Base-by-base conservation (phyloP, 2,888 invertebrate genomes). In the Thysanoteuthis rhombus region DNA sequence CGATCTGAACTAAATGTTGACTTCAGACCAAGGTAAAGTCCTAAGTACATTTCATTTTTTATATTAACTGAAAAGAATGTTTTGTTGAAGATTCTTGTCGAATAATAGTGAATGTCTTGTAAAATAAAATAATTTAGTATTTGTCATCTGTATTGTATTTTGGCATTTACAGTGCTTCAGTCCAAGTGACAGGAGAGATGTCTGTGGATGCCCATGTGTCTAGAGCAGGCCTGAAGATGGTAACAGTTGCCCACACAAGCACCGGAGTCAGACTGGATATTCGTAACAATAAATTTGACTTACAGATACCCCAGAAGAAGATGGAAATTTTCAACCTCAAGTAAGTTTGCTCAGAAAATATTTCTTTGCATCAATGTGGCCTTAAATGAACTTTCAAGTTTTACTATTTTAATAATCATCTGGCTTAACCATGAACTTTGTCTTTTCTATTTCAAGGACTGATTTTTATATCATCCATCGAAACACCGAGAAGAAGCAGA, bases 101-200 rank as follows among this genome's bases (percentile, higher is more conserved):
- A 25, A 52, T 52, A 25, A 22, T 25, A 45, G 12, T 25, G 52
- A 52, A 52, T 25, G 52, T 25, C 22, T 4, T 52, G 25, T 42
- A 42, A 42, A n/a, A n/a, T n/a, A n/a, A n/a, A n/a, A n/a, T n/a
- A n/a, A n/a, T n/a, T n/a, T 52, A 52, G 25, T 52, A 52, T 52
- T 28, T 52, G 52, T 75, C 12, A 75, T 75, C 36, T 58, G 32
- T 58, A 58, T 58, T 25, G 47, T n/a, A n/a, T n/a, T n/a, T 91
- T 91, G 39, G 40, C 40, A 39, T 91, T 91, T 95, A 32, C 96
- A 99, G 99, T 95, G 98, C 98, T 93, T 98, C 99, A 22, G 97
- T 99, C 1, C 98, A 98, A 97, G 97, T 99, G 94, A 98, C 98
- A 28, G 98, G 98, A 0, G 98, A 98, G 1, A 99, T 99, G 98